Conservation (phyloP, 2,797 vertebrate species). For the Hyperoplus lanceolatus region DNA sequence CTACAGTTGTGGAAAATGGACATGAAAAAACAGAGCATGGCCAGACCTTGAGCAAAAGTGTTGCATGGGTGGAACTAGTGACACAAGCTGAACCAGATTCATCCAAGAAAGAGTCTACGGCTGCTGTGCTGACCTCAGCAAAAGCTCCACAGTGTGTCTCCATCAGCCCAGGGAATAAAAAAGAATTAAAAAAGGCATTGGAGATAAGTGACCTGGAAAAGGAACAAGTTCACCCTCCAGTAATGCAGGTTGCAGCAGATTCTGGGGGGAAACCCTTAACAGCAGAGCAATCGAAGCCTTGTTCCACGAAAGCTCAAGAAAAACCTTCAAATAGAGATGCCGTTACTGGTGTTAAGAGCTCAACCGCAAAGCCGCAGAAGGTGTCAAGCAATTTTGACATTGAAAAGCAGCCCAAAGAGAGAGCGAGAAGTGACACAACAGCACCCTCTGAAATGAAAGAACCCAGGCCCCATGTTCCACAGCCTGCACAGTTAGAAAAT, state of each 20-base stretch:
- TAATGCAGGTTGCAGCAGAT: slow-evolving; percentile 22
- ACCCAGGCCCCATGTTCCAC: slow-evolving; percentile 2
- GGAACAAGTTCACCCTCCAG: slow-evolving; percentile 33
- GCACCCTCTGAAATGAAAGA: slow-evolving; percentile 50
- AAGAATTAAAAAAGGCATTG: slow-evolving; percentile 29
- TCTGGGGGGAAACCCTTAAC: slow-evolving; percentile 34
- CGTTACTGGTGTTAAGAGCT: slow-evolving; percentile 32
- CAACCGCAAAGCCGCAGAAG: slow-evolving; percentile 33
- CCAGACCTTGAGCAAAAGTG: slow-evolving; percentile 33
- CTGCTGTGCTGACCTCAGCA: slow-evolving; percentile 28
- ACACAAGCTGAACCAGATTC: slow-evolving; percentile 33
- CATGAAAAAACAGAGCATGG: slow-evolving; percentile 36
- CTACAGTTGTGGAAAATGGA: slow-evolving; percentile 33
- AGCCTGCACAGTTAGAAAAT: slow-evolving; percentile 28
- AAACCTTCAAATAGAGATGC: slow-evolving; percentile 33
- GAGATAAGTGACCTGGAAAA: slow-evolving; percentile 49
- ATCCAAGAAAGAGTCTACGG: slow-evolving; percentile 19
- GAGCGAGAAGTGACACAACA: slow-evolving; percentile 34
- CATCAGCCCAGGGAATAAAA: slow-evolving; percentile 32
- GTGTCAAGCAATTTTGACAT: slow-evolving; percentile 36
- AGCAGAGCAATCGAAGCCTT: slow-evolving; percentile 20
- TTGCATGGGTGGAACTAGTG: slow-evolving; percentile 24
- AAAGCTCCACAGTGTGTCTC: slow-evolving; percentile 28
- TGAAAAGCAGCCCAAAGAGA: slow-evolving; percentile 38
- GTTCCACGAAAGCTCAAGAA: slow-evolving; percentile 18